A percentile compares a stretch with the other conserved stretches of the same genome.
Evolutionary conservation across 2,888 invertebrate species (phyloP).

Genomic region (Syrista parreyssii): DNA sequence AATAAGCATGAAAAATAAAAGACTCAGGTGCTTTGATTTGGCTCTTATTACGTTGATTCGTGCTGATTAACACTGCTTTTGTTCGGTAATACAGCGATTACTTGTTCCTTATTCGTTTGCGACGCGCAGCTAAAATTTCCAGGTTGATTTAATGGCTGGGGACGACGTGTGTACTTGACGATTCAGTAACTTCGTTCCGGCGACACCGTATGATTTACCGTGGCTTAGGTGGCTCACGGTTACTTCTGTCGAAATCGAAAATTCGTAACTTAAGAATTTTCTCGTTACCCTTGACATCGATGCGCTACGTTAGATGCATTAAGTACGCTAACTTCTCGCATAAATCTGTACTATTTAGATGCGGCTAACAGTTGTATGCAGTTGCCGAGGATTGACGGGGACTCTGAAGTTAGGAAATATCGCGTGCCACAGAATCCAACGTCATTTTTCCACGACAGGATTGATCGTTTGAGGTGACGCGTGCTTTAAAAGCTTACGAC

Average conservation of each 20-base stretch:
- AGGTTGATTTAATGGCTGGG: slow-evolving; percentile 26
- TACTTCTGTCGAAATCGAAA: neutral
- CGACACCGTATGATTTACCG: slow-evolving; percentile 13
- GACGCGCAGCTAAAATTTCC: neutral
- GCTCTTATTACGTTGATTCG: too few relatives aligned
- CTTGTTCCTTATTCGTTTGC: neutral
- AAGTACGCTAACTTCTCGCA: neutral
- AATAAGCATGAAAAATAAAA: neutral
- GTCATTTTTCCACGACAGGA: neutral
- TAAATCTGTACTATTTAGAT: neutral
- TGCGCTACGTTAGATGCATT: neutral
- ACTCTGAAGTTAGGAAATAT: neutral
- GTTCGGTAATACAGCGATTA: neutral
- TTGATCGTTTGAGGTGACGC: neutral
- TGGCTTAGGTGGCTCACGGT: neutral
- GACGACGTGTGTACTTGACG: slow-evolving; percentile 23
- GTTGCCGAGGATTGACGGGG: neutral
- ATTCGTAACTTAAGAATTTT: neutral
- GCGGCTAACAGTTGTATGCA: neutral
- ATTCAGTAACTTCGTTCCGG: slow-evolving; percentile 38
- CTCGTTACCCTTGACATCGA: neutral
- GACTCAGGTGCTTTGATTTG: neutral
- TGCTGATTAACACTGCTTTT: neutral
- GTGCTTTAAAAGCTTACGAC: neutral
- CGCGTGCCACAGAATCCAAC: neutral